Conservation (phyloP, 2,888 invertebrate genomes). For the Microctonus aethiopoides region DNA sequence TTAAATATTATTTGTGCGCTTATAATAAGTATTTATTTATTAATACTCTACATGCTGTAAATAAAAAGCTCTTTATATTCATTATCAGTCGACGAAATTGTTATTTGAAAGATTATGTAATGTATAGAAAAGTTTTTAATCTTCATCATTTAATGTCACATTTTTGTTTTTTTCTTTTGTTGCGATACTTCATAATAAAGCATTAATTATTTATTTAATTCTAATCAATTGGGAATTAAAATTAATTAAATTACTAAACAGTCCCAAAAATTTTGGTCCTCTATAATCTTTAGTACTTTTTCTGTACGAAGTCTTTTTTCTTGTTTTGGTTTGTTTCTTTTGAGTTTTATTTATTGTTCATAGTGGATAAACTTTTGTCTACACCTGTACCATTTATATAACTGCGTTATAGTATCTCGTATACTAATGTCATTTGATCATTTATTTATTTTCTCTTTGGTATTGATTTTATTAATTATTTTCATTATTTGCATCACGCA, state of each 20-base stretch:
- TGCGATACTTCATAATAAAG: neutral
- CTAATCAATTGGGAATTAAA: neutral
- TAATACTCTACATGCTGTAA: neutral
- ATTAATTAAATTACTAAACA: neutral
- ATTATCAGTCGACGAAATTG: neutral
- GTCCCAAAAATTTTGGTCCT: neutral
- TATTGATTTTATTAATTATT: too few species aligned
- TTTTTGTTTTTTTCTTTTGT: neutral
- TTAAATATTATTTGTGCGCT: neutral
- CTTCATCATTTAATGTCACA: neutral
- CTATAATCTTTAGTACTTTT: neutral
- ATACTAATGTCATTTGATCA: neutral
- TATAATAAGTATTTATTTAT: neutral
- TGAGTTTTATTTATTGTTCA: neutral
- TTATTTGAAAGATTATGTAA: neutral
- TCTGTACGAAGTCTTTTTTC: neutral
- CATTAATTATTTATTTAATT: neutral
- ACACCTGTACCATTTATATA: too few species aligned
- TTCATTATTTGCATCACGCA: neutral
- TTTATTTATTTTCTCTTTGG: neutral
- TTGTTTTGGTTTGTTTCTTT: neutral
- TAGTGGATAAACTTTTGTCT: too few species aligned
- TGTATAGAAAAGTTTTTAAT: neutral
- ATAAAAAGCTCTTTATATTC: neutral
- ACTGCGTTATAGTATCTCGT: too few species aligned